These are phyloP conservation scores for Cetoscarus ocellatus DNA, from an alignment of 2,797 vertebrate genomes.

Conservation along the genomic window DNA sequence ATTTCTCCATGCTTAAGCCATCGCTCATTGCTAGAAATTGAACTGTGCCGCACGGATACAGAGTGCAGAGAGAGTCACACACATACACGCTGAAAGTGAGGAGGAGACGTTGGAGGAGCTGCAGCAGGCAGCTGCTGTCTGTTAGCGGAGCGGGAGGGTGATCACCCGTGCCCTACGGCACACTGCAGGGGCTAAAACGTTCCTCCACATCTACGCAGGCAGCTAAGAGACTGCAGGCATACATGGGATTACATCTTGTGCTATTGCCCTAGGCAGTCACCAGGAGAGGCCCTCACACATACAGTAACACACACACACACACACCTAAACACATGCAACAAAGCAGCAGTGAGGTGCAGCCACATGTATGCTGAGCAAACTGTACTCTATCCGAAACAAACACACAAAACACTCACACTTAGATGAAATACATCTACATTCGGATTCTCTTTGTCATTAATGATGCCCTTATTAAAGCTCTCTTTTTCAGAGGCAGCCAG, in stretches of 20 bases:
- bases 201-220: slow-evolving; percentile 82
- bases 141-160: slow-evolving; percentile 69
- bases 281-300: slow-evolving; percentile 71
- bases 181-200: slow-evolving; percentile 86
- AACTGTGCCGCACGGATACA: slow-evolving; percentile 58
- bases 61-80: slow-evolving; percentile 44
- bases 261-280: slow-evolving; percentile 81
- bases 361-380: slow-evolving; percentile 32
- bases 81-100: slow-evolving; percentile 46
- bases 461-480: slow-evolving; percentile 45
- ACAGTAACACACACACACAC: slow-evolving; percentile 23
- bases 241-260: slow-evolving; percentile 82
- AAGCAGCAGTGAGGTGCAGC: slow-evolving; percentile 30
- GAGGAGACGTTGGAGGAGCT: slow-evolving; percentile 47
- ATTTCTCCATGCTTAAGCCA: slow-evolving; percentile 68
- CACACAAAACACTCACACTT: slow-evolving; percentile 12
- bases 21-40: slow-evolving; percentile 70
- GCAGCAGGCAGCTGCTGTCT: slow-evolving; percentile 61
- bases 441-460: slow-evolving; percentile 54
- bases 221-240: slow-evolving; percentile 82
- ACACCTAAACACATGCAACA: slow-evolving; percentile 43
- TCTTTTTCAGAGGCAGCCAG: slow-evolving; percentile 61
- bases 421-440: slow-evolving; percentile 19
- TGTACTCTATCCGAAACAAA: slow-evolving; percentile 18
- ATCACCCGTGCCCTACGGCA: slow-evolving; percentile 83